Base-by-base conservation (phyloP, 2,888 invertebrate genomes). In the Patella ulyssiponensis region DNA sequence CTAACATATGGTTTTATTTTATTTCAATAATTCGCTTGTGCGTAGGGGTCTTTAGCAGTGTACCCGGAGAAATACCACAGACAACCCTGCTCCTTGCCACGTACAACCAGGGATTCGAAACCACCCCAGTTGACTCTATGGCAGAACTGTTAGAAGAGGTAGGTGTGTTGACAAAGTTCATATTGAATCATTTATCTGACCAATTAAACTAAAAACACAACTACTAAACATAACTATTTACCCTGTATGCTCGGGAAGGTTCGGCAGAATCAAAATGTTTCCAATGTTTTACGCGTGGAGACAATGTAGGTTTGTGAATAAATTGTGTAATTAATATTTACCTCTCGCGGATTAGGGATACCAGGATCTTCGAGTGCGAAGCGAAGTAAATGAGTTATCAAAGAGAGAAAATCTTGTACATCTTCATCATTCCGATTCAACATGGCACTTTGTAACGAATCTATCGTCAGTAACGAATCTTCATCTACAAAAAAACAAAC, bases 301-400 rank as follows among this genome's bases (percentile, higher is more conserved):
- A 14, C 4, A 44, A 33, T 33, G 0, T 33, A 4, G 20, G 33
- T 33, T 2, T 15, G 27, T 12, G 12, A 64, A 1, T 17, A 74
- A 74, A 11, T 44, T 53, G n/a, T 33, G 11, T 17, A 53, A 12
- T 44, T 1, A 44, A 44, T 44, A 74, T 80, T 81, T 78, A 91
- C 91, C 87, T 91, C 90, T 81, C 88, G 90, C 15, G 90, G 90
- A 79, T 90, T 90, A 2, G 97, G 3, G 95, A 98, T 88, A 69
- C 93, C 92, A 5, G 93, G 93, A 83, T 98, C 98, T 82, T 97
- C 97, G 76, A 98, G 96, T 72, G 97, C 97, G 90, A 97, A 96
- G 53, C 97, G 95, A 51, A 98, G 93, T 44, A 98, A 93, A 91
- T 97, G 97, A 14, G 96, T 96, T 92, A 98, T 94, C 11, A 98